Base-by-base conservation (phyloP, 2,888 invertebrate genomes). In the Xanthia icteritia region DNA sequence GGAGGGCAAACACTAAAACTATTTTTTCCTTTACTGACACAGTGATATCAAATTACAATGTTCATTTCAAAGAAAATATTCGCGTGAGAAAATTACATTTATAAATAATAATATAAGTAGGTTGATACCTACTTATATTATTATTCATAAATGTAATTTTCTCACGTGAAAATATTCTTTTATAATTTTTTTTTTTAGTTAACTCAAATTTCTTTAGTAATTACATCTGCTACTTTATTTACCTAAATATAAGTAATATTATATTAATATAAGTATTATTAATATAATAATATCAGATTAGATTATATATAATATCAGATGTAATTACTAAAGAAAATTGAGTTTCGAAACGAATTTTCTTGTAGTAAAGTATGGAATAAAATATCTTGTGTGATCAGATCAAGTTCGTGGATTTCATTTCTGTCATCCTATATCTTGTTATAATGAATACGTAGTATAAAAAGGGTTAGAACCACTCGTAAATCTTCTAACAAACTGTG, bases 381-480 rank as follows among this genome's bases (percentile, higher is more conserved):
- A 31, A 39, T 58, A 36, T 68, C n/a, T 51, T n/a, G 45, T 15
- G 23, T 65, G 51, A 42, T 60, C 15, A n/a, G 51, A 42, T 60
- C 15, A n/a, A 13, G 13, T 61, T 56, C 20, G n/a, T 27, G 17
- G 54, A n/a, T 64, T 58, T 58, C 0, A 51, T 82, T 77, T 58
- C 58, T n/a, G 45, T 17, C 27, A 67, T 64, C 15, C 8, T 42
- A 23, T 36, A 75, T 39, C 54, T 66, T 27, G 13, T 61, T 69
- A 80, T 65, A 74, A 65, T 74, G 0, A 54, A 54, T 20, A 8
- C 4, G 45, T 48, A n/a, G 11, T 36, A 39, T 39, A 39, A 81
- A 60, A 74, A 65, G n/a, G 65, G 63, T 73, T 63, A 39, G 36
- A 39, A 5, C 39, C 6, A 39, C 67, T 54, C 64, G 27, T 79